These are phyloP conservation scores for Cotesia chilonis DNA, from an alignment of 1,140 invertebrate genomes.

Conservation along the genomic window DNA sequence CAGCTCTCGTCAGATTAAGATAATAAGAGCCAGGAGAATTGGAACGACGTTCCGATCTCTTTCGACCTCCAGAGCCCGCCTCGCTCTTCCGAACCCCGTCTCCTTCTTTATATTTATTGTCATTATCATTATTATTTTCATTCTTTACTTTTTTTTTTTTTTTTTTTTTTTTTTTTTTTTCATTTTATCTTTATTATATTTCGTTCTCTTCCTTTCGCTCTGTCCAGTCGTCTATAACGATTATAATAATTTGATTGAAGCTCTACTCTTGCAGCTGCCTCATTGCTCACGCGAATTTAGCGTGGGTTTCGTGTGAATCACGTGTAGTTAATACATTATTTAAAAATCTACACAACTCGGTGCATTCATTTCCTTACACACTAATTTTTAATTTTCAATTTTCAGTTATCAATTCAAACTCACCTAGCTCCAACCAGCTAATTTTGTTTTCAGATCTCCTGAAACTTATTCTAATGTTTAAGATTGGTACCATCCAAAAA, in stretches of 20 bases:
- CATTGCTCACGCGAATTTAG: conserved; percentile 27
- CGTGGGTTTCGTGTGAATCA: conserved; percentile 26
- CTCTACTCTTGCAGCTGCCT: conserved; percentile 18
- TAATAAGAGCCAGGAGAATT: conserved; percentile 37
- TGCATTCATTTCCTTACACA: background rate
- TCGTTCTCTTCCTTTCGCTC: conserved; percentile 14
- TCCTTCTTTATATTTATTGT: no score
- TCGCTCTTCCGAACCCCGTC: no score
- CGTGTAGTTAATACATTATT: conserved; percentile 7
- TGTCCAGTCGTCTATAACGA: conserved; percentile 23
- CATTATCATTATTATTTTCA: conserved; percentile 16
- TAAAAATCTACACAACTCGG: background rate
- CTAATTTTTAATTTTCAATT: no score
- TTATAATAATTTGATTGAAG: conserved; percentile 36
- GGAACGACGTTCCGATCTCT: conserved; percentile 33
- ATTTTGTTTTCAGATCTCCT: no score
- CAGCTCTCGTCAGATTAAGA: conserved; percentile 35
- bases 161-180: conserved; percentile 1
- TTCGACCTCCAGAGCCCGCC: conserved; percentile 15
- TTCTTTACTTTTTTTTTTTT: conserved; percentile 2
- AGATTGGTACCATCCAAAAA: no score
- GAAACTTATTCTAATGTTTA: no score
- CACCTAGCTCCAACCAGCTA: no score
- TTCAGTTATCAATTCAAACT: no score
- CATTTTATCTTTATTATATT: background rate